Evolutionary conservation across 64 coral and sea anemone genomes (phyloP).

Genomic region (Pocillopora verrucosa): DNA sequence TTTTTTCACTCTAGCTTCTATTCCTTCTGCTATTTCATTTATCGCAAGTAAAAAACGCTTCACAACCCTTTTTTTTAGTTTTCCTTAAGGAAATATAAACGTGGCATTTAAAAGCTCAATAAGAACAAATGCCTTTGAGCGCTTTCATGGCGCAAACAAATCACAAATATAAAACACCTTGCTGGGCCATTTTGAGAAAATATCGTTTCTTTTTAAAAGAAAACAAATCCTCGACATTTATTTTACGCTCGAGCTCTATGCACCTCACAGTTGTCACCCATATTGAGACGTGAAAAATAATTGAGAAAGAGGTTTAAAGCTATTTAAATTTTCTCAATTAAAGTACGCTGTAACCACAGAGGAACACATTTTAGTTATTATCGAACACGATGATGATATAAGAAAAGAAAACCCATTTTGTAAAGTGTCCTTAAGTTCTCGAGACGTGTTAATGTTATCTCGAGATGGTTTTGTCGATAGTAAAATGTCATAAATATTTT

Average conservation of each 20-base stretch:
- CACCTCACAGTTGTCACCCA: background rate
- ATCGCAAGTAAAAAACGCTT: background rate
- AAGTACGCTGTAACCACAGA: background rate
- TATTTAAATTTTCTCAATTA: constrained; percentile 3
- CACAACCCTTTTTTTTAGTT: background rate
- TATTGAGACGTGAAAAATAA: background rate
- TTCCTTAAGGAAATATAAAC: background rate
- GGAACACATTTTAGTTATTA: background rate
- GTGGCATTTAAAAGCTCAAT: background rate
- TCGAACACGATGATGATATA: background rate
- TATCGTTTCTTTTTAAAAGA: background rate
- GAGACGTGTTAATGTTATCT: background rate
- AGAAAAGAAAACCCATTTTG: background rate
- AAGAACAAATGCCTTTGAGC: background rate
- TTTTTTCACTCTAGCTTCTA: background rate
- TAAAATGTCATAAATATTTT: background rate
- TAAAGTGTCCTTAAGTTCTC: background rate
- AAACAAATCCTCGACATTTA: background rate
- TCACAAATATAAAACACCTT: background rate
- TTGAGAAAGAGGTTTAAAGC: background rate
- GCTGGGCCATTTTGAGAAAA: background rate
- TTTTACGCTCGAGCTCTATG: background rate
- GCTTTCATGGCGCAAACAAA: background rate
- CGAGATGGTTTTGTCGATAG: background rate
- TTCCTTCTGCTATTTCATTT: background rate